These are phyloP conservation scores for Euphonia xanthogaster DNA, from an alignment of 2,797 vertebrate species.

Conservation along the genomic window DNA sequence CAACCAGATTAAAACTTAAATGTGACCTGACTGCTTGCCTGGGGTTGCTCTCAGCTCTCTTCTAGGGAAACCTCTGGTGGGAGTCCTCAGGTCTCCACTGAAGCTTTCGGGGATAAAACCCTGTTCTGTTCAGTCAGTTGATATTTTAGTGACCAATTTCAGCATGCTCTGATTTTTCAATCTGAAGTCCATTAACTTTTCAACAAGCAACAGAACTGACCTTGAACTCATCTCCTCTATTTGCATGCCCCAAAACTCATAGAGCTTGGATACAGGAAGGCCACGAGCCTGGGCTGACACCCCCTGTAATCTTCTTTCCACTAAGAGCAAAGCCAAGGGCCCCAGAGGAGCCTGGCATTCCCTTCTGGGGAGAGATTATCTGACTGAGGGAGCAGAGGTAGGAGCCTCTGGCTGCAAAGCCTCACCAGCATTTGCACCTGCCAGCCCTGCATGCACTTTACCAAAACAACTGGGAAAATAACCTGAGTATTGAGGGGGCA, in stretches of 20 bases:
- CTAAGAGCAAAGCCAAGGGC: neutral
- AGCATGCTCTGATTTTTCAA: neutral
- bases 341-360: neutral
- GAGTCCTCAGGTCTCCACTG: rapidly evolving
- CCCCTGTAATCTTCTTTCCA: neutral
- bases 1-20: slow-evolving; percentile 40
- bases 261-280: rapidly evolving
- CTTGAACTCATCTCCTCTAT: neutral
- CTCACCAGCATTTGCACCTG: neutral
- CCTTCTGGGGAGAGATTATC: too few species aligned
- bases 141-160: neutral
- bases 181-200: neutral
- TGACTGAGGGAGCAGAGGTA: neutral
- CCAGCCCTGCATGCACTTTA: neutral
- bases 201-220: neutral
- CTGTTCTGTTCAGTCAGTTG: neutral
- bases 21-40: neutral
- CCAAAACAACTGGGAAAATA: neutral
- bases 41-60: neutral
- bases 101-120: neutral
- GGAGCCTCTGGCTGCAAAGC: neutral
- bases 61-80: neutral
- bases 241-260: rapidly evolving
- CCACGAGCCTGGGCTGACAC: rapidly evolving
- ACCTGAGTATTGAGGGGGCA: neutral